Conservation (phyloP, 1,140 invertebrate genomes). For the Formica selysi region DNA sequence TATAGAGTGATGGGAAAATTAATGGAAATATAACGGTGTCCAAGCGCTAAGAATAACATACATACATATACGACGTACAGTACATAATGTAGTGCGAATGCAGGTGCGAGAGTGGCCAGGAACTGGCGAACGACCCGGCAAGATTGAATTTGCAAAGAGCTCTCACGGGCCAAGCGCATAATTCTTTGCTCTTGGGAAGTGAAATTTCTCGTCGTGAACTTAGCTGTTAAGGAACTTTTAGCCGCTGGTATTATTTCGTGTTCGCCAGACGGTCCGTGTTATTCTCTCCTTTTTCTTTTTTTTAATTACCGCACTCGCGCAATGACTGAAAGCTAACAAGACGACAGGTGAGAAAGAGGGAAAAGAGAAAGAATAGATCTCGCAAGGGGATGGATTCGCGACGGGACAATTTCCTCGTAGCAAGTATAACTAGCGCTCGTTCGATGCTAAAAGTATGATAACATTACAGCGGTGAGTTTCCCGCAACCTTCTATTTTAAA, state of each 20-base stretch:
- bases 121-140: constrained; percentile 34
- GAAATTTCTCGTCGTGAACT: constrained; percentile 47
- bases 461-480: neutral
- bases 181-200: constrained; percentile 46
- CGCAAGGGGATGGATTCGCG: neutral
- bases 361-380: neutral
- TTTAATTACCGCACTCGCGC: constrained; percentile 35
- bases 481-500: constrained; percentile 13
- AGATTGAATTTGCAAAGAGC: constrained; percentile 60
- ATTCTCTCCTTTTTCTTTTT: constrained; percentile 25
- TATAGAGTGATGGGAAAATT: neutral
- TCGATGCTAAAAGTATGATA: neutral
- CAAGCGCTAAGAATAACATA: neutral
- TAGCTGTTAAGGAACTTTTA: constrained; percentile 57
- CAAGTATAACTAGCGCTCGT: constrained; percentile 10
- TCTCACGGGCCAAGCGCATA: constrained; percentile 41
- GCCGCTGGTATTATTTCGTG: constrained; percentile 48
- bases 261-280: constrained; percentile 41
- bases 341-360: neutral
- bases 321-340: constrained; percentile 23
- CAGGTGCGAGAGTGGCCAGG: neutral
- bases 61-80: neutral
- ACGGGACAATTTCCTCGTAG: constrained; percentile 26
- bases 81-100: constrained; percentile 13
- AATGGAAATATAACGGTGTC: neutral